phyloP scores from a whole-genome alignment of 2,113 vertebrate species.

The Marmota flaviventris region DNA sequence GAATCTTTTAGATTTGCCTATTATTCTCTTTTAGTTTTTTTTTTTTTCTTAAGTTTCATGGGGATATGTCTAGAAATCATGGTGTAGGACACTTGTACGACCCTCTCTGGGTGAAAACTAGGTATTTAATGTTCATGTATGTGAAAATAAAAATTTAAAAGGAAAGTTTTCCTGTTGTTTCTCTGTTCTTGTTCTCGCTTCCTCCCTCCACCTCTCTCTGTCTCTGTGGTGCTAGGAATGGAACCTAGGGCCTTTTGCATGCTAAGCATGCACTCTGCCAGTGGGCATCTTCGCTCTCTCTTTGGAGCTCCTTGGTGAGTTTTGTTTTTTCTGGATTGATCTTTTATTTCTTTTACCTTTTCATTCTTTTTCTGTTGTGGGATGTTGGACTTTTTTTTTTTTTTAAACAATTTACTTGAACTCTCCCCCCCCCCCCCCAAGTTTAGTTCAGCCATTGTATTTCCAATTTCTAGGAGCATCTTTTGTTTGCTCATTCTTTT shows the following conservation, averaged over 20 bases:
- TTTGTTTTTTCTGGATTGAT: background rate
- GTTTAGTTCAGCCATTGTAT: too few relatives aligned
- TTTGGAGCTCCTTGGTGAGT: background rate
- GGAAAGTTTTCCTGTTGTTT: background rate
- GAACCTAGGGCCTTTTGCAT: too few relatives aligned
- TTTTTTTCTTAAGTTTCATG: background rate
- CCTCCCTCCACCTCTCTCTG: too few relatives aligned
- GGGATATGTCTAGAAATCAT: background rate
- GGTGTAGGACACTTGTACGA: background rate
- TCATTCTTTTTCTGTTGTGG: background rate
- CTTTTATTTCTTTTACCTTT: background rate
- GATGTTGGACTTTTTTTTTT: too few relatives aligned
- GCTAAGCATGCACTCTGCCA: too few relatives aligned
- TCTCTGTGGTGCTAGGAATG: too few relatives aligned
- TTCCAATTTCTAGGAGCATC: slow-evolving; percentile 15
- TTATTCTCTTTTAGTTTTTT: background rate
- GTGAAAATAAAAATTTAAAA: background rate
- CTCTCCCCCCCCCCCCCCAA: too few relatives aligned
- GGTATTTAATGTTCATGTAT: background rate
- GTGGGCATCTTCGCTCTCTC: too few relatives aligned
- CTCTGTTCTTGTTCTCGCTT: background rate
- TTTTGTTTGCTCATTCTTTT: background rate
- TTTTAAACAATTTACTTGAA: too few relatives aligned
- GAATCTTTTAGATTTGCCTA: background rate
- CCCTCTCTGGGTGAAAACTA: background rate